Base-by-base conservation (phyloP, 2,888 invertebrate species). In the Dorcus hopei region DNA sequence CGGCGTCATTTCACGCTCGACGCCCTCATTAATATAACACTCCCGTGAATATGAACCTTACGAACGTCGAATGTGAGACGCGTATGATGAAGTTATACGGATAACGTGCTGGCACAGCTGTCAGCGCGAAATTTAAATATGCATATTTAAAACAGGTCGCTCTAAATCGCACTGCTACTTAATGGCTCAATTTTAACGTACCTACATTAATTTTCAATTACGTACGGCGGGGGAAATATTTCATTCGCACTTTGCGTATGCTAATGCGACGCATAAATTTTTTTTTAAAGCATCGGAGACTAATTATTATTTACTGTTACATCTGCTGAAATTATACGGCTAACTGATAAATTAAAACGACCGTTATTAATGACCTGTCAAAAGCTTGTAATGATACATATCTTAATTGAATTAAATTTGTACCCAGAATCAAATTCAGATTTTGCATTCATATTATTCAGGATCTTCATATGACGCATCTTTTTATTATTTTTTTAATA, bases 1-100 rank as follows among this genome's bases (percentile, higher is more conserved):
- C 70, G 73, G 72, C 72, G 74, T 76, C 76, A 76, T 77, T 77
- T 77, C 76, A 76, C 75, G 75, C 74, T 68, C 70, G 68, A 71
- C 75, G 74, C 73, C 69, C 71, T 70, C 71, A 71, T 74, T 75
- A 74, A 74, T 75, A 74, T 70, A 65, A 58, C 52, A 61, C 63
- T 67, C 63, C 50, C 19, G 45, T 43, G 43, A 45, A 45, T 53
- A 53, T 53, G 45, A 53, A 38, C 45, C 45, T 53, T 53, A 47
- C 16, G 42, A 47, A 38, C 45, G 43, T 61, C 57, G 58, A 61
- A 64, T 59, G 57, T 58, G 58, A 53, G 54, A 54, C 54, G 23
- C n/a, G 23, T 23, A 11, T 19, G 45, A 45, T 45, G 45, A 45
- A 45, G 45, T 45, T 45, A 45, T 45, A 45, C 23, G 45, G 9